Evolutionary conservation across 2,797 vertebrate genomes (phyloP), one percentile per base, ranked within the genome.

Genomic region (Pempheris klunzingeri): DNA sequence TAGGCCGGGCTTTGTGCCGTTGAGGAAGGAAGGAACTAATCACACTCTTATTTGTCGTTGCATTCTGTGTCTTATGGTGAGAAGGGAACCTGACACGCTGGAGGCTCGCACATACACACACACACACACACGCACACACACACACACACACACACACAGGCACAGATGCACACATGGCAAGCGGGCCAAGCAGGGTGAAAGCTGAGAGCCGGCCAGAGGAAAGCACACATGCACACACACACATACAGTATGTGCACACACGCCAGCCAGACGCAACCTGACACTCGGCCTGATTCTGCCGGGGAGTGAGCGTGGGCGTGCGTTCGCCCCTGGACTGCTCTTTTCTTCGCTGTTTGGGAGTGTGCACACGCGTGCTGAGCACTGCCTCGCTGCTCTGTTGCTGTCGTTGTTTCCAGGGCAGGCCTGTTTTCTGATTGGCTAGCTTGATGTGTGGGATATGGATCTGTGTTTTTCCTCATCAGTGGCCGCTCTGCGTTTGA

Each of bases 381-480:
- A 1, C 50, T 9, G 32, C 49, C 61, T 39, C 3, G 46, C 82
- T 62, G 66, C 80, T 61, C 86, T n/a, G 66, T 41, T 66, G 62
- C 63, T 12, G 77, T 58, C 77, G 90, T 83, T 74, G 82, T 88
- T 92, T 88, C 77, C 82, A 73, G 70, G 81, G 63, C 63, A 62
- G 76, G 30, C 74, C 78, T 30, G 78, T 9, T 61, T 50, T 83
- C 76, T 76, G 88, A 92, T 89, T 90, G 87, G 90, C 68, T 34
- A 55, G 63, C 79, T 68, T 11, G 62, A 71, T 71, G 87, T 78
- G 81, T 67, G 74, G 85, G 75, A 88, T 79, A 87, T 22, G 22
- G 68, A 86, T 91, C 89, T 87, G 82, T 93, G 90, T 93, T 89
- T 91, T 93, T 88, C 87, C 81, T 92, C 90, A 91, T 94, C 91